Percentiles rank a stretch among this genome's conserved stretches.
Evolutionary conservation across 2,888 invertebrate genomes (phyloP).

Genomic region (Kryphioiulus occultus): DNA sequence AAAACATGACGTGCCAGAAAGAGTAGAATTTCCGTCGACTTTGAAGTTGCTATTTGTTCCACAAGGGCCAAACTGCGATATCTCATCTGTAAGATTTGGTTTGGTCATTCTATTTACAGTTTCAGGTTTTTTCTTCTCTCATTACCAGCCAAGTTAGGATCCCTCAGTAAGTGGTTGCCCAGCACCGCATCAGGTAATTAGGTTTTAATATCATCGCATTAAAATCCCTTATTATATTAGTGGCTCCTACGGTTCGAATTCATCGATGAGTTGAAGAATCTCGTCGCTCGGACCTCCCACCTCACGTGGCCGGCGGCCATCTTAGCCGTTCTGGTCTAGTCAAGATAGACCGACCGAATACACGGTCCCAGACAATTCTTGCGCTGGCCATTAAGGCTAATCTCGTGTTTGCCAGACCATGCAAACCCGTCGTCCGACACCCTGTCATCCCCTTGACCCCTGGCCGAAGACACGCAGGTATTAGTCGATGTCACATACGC

Average conservation of each 20-base stretch:
- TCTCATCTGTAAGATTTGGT: too few species aligned
- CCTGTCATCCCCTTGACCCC: constrained; percentile 27
- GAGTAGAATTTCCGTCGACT: too few species aligned
- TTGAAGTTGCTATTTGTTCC: too few species aligned
- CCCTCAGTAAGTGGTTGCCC: too few species aligned
- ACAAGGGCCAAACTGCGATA: too few species aligned
- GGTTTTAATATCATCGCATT: background rate
- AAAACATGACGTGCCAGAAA: too few species aligned
- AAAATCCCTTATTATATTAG: constrained; percentile 3
- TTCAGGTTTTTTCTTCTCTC: too few species aligned
- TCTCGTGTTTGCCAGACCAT: constrained; percentile 11
- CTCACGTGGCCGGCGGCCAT: background rate
- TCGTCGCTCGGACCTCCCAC: background rate
- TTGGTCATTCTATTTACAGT: too few species aligned
- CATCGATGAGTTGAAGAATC: background rate
- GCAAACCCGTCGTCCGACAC: constrained; percentile 24
- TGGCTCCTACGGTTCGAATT: background rate
- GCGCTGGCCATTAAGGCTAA: background rate
- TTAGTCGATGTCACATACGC: background rate
- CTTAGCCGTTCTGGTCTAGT: background rate
- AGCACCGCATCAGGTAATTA: too few species aligned
- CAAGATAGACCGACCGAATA: background rate
- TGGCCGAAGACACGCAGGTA: constrained; percentile 22
- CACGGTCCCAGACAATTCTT: background rate
- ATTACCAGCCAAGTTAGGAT: too few species aligned